Evolutionary conservation across 2,797 vertebrate species (phyloP).

Genomic region (Alca torda): DNA sequence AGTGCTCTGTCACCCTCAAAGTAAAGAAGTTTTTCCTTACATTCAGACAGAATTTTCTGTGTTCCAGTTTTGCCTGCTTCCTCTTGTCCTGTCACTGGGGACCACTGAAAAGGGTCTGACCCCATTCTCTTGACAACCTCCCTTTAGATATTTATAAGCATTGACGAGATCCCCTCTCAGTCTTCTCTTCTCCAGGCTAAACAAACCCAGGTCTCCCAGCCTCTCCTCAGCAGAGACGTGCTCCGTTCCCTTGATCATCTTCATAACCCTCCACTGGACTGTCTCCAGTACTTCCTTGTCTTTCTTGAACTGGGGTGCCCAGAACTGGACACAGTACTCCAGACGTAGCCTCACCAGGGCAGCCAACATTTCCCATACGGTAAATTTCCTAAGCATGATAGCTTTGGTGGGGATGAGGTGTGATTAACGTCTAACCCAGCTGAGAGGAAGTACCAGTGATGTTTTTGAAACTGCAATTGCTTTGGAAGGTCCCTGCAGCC

Average conservation of each 20-base stretch:
- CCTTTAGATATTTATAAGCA: background rate
- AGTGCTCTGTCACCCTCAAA: background rate
- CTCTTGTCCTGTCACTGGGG: background rate
- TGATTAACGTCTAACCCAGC: background rate
- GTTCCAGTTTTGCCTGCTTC: background rate
- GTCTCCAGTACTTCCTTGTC: background rate
- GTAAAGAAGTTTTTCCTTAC: background rate
- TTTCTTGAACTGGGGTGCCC: background rate
- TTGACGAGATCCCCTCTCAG: background rate
- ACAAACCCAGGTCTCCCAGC: background rate
- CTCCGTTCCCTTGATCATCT: background rate
- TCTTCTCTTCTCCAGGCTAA: background rate
- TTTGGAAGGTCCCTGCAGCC: background rate
- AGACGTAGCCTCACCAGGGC: background rate
- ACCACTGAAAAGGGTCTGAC: background rate
- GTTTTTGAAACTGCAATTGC: background rate
- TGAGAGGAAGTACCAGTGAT: background rate
- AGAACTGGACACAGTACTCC: background rate
- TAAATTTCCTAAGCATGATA: background rate
- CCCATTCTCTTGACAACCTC: background rate
- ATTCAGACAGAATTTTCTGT: background rate
- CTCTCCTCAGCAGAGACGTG: background rate
- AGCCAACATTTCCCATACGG: background rate
- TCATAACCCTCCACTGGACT: background rate
- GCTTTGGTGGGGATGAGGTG: background rate